Percentiles rank a stretch among this genome's conserved stretches.
phyloP scores from a whole-genome alignment of 2,888 invertebrate species.

The Cynaeus angustus region DNA sequence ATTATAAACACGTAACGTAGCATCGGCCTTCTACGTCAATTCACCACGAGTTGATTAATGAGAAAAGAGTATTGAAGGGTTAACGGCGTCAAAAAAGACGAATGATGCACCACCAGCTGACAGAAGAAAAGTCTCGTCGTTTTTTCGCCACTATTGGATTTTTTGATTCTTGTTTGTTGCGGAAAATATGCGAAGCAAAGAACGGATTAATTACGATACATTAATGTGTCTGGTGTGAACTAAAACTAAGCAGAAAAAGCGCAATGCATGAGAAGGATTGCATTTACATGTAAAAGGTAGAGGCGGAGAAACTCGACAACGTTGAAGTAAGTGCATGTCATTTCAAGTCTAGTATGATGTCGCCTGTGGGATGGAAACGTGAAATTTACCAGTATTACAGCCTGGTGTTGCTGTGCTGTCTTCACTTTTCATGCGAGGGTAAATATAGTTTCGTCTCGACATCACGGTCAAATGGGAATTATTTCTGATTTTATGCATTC shows the following conservation, averaged over 20 bases:
- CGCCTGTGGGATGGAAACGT: constrained; percentile 51
- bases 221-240: constrained; percentile 14
- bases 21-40: constrained; percentile 31
- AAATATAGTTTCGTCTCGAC: constrained; percentile 21
- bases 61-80: constrained; percentile 64
- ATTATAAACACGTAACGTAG: constrained; percentile 50
- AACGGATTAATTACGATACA: constrained; percentile 7
- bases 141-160: constrained; percentile 9
- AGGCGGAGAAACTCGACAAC: constrained; percentile 31
- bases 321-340: constrained; percentile 51
- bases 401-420: constrained; percentile 34
- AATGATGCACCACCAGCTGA: constrained; percentile 61
- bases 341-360: constrained; percentile 50
- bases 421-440: constrained; percentile 40
- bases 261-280: constrained; percentile 38
- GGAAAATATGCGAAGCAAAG: constrained; percentile 5
- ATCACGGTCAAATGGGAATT: constrained; percentile 24
- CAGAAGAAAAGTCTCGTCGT: constrained; percentile 31
- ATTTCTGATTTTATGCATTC: constrained; percentile 23
- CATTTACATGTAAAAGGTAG: constrained; percentile 43
- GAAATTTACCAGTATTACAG: constrained; percentile 48
- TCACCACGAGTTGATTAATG: constrained; percentile 61
- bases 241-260: constrained; percentile 16
- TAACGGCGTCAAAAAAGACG: constrained; percentile 65
- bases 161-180: constrained; percentile 19